Percentiles rank a stretch among this genome's conserved stretches.
Evolutionary conservation across 2,888 invertebrate species (phyloP).

Genomic region (Stenotaenia linearis): DNA sequence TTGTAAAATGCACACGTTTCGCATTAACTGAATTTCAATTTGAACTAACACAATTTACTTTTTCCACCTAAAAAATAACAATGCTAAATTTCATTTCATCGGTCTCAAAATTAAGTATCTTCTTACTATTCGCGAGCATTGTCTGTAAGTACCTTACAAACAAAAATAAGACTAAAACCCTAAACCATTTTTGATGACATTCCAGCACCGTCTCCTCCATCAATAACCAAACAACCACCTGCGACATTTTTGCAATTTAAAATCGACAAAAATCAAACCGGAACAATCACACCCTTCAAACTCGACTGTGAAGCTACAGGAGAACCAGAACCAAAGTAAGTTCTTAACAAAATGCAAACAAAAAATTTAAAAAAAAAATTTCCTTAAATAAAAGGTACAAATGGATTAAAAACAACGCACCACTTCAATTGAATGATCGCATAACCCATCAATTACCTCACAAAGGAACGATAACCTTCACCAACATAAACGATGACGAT

Average conservation of each 20-base stretch:
- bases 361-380: not conserved
- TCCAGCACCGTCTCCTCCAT: conserved; percentile 65
- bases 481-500: conserved; percentile 81
- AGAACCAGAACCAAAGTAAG: conserved; percentile 87
- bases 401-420: conserved; percentile 94
- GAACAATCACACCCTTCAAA: conserved; percentile 86
- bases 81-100: not conserved
- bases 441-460: conserved; percentile 92
- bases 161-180: no score
- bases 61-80: not conserved
- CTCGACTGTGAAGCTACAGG: conserved; percentile 96
- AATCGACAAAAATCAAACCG: conserved; percentile 65
- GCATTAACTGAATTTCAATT: no score
- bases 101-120: not conserved
- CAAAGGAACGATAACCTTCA: conserved; percentile 85
- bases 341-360: conserved; percentile 38
- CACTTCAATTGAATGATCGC: conserved; percentile 88
- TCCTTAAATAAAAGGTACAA: conserved; percentile 51
- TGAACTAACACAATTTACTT: no score
- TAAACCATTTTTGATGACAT: no score
- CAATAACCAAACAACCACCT: conserved; percentile 86
- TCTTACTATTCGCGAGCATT: not conserved
- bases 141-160: not conserved
- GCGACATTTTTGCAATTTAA: conserved; percentile 85
- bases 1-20: no score